phyloP scores from a whole-genome alignment of 2,113 vertebrate genomes.

The Xiphophorus couchianus region DNA sequence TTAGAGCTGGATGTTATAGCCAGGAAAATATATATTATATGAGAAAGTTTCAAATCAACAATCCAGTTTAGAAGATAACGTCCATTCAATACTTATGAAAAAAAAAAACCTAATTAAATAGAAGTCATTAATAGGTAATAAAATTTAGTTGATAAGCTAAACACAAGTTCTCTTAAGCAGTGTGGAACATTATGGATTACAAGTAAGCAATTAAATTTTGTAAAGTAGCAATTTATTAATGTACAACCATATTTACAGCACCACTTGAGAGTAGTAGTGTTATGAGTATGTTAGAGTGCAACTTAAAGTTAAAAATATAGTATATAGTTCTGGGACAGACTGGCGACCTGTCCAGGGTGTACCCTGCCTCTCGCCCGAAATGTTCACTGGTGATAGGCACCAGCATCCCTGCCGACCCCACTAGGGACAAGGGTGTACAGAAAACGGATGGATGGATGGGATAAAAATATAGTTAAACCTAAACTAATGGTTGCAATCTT shows the following conservation, averaged over 20 bases:
- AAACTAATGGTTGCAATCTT: background rate
- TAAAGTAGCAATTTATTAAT: too few species aligned
- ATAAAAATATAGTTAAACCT: background rate
- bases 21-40: background rate
- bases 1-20: background rate
- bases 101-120: background rate
- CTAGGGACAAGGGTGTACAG: too few species aligned
- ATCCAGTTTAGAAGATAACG: background rate
- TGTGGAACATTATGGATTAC: background rate
- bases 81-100: too few species aligned
- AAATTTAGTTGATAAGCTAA: background rate
- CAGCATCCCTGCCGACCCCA: too few species aligned
- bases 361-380: too few species aligned
- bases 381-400: too few species aligned
- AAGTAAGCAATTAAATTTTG: background rate
- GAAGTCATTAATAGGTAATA: background rate
- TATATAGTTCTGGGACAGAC: too few species aligned
- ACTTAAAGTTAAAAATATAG: too few species aligned
- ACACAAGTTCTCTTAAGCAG: background rate
- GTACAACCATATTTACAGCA: background rate
- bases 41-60: background rate
- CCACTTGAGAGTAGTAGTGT: too few species aligned
- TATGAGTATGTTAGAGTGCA: too few species aligned
- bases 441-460: too few species aligned
- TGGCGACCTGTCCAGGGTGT: too few species aligned